A percentile compares a stretch with the other conserved stretches of the same genome.
phyloP scores from a whole-genome alignment of 2,888 invertebrate genomes.

The Eupithecia vulgata region DNA sequence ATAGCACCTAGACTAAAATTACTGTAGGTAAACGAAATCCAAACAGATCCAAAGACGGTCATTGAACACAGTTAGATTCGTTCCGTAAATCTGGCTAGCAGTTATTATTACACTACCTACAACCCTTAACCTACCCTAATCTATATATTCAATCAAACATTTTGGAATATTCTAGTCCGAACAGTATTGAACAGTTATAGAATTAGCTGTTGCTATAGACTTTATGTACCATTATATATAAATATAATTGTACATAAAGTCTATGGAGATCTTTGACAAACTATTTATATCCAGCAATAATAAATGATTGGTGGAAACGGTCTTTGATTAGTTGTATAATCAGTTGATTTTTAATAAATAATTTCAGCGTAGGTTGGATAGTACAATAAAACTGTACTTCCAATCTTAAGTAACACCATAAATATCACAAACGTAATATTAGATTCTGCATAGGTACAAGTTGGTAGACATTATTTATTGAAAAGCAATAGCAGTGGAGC shows the following conservation, averaged over 20 bases:
- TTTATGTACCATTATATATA: too few species aligned
- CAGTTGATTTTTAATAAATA: neutral
- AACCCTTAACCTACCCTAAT: too few species aligned
- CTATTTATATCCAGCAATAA: neutral
- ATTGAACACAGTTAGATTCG: too few species aligned
- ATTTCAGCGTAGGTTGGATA: neutral
- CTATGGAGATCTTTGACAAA: too few species aligned
- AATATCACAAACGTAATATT: slow-evolving; percentile 15
- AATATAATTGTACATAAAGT: too few species aligned
- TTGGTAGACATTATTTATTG: slow-evolving; percentile 19
- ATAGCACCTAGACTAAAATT: too few species aligned
- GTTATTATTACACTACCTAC: neutral
- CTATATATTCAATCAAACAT: neutral
- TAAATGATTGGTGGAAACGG: neutral
- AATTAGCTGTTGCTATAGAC: neutral
- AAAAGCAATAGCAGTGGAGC: slow-evolving; percentile 19
- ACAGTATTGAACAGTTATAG: neutral
- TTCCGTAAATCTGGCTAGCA: neutral
- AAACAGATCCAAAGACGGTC: too few species aligned
- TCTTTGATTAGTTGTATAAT: neutral
- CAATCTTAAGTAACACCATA: neutral
- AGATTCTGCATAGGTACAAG: neutral
- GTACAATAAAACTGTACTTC: neutral
- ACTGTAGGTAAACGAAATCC: too few species aligned
- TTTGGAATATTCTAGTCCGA: neutral